These are phyloP conservation scores for Ceratosolen fusciceps DNA, from an alignment of 1,140 invertebrate genomes.

Conservation along the genomic window DNA sequence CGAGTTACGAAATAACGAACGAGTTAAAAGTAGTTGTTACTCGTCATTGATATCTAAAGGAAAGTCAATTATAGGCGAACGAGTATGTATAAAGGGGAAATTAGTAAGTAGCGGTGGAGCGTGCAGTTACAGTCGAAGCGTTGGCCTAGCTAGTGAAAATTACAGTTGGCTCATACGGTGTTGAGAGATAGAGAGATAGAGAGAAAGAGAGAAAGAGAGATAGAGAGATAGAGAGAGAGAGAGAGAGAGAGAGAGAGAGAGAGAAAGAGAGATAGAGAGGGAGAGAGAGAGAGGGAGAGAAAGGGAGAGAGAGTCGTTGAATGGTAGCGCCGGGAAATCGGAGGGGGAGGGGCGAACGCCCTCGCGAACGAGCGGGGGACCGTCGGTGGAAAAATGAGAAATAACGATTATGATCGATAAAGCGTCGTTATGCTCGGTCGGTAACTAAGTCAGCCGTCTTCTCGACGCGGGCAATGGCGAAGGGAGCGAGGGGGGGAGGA, in stretches of 20 bases:
- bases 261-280: too few species aligned
- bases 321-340: too few species aligned
- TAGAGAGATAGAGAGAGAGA: too few species aligned
- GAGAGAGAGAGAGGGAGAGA: too few species aligned
- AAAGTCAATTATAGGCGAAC: background rate
- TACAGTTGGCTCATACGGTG: too few species aligned
- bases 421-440: background rate
- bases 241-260: too few species aligned
- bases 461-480: background rate
- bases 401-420: conserved; percentile 1
- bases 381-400: conserved; percentile 17
- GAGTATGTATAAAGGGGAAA: background rate
- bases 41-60: background rate
- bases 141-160: background rate
- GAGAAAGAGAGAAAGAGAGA: too few species aligned
- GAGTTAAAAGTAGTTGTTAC: background rate
- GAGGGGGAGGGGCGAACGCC: too few species aligned
- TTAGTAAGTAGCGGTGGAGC: background rate
- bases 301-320: too few species aligned
- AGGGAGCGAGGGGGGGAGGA: background rate
- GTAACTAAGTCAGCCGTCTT: background rate
- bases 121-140: background rate
- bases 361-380: too few species aligned
- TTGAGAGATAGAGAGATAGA: too few species aligned
- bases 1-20: background rate